Evolutionary conservation across 2,113 vertebrate species (phyloP), one percentile per base, ranked within the genome.

Genomic region (Hypocryptadius cinnamomeus): DNA sequence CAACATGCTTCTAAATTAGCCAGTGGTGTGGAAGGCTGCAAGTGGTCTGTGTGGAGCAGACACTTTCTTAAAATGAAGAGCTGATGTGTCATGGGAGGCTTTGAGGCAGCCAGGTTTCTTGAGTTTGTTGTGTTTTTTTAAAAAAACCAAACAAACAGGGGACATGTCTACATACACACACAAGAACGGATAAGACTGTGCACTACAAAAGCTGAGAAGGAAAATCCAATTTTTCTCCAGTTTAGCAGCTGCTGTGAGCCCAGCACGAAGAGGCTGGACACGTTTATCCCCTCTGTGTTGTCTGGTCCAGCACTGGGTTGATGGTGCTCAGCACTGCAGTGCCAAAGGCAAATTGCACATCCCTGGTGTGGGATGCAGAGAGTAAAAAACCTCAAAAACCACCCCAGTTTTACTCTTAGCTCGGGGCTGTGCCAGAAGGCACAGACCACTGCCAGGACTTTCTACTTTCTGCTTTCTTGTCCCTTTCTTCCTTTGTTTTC

Each of bases 151-250:
- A 5, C 9, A 37, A 45, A 45, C 10, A 15, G 31, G 13, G 8
- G 10, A 15, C 44, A 5, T 5, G 3, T 51, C 33, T 9, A 9
- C 15, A 19, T 5, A 11, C 1, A 8, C 53, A 31, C 30, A 3
- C 3, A 28, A 4, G 42, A n/a, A 7, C 5, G 4, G 48, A 0
- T 54, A 30, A 39, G 25, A 21, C 3, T 17, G 3, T 39, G 12
- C 9, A 13, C 23, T 35, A 15, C 15, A 31, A 0, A 2, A n/a
- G 5, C 2, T 16, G 16, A 68, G 37, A 8, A n/a, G 37, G 14
- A 82, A 85, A 61, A 47, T 23, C 15, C 5, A 19, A 1, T 44
- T 73, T 78, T 84, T 2, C 27, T 16, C 17, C 47, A 83, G 12
- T 13, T 11, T 13, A 71, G 30, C 11, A 8, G 5, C 18, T 1